A percentile compares a stretch with the other conserved stretches of the same genome.
Conservation (phyloP, 2,113 vertebrate species). For the Motacilla alba region DNA sequence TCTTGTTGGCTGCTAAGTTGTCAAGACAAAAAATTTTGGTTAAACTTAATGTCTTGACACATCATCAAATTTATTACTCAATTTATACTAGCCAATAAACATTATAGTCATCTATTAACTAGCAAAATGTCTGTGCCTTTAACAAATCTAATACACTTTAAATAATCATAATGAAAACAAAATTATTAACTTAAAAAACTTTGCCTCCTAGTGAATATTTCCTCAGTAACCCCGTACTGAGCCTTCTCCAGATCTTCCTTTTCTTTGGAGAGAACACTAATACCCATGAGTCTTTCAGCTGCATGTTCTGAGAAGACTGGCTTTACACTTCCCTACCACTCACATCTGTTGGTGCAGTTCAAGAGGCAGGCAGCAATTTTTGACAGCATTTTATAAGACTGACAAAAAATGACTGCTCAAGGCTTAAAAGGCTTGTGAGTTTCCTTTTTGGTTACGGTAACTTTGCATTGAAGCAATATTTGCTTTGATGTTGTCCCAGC, state of each 20-base stretch:
- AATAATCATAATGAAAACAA: background rate
- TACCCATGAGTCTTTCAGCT: background rate
- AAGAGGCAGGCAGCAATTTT: background rate
- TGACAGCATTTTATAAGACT: background rate
- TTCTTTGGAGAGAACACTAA: background rate
- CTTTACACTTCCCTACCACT: background rate
- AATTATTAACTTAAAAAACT: background rate
- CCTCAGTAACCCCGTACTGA: background rate
- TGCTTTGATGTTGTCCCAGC: background rate
- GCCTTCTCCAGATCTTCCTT: background rate
- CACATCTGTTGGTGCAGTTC: background rate
- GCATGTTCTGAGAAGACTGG: background rate
- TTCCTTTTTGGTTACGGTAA: background rate
- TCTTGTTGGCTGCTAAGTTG: background rate
- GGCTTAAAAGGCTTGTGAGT: background rate
- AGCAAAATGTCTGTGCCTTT: background rate
- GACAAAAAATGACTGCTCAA: background rate
- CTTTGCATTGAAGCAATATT: background rate
- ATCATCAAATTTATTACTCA: background rate
- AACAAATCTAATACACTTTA: background rate
- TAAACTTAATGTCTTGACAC: background rate
- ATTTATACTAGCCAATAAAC: background rate
- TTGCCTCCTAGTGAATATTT: background rate
- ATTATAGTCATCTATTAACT: background rate
- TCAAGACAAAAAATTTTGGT: background rate